These are phyloP conservation scores for Nipponia nippon DNA, from an alignment of 2,113 vertebrate genomes.

Conservation along the genomic window DNA sequence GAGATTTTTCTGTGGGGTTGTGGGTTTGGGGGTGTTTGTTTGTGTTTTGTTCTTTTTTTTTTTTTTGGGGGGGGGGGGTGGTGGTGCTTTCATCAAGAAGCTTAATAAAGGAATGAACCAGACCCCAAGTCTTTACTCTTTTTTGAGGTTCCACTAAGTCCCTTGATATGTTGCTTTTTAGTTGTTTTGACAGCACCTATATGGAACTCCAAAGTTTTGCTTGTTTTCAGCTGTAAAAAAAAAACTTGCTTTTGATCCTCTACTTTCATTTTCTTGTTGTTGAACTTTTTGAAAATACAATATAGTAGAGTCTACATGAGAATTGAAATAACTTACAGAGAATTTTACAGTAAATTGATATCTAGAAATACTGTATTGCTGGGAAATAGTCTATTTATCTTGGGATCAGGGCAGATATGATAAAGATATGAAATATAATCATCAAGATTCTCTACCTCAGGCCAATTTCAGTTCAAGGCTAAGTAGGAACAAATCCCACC, in stretches of 20 bases:
- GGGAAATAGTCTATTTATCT: slow-evolving; percentile 29
- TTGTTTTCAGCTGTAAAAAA: background rate
- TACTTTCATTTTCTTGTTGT: slow-evolving; percentile 21
- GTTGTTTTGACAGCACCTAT: background rate
- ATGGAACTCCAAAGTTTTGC: background rate
- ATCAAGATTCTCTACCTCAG: background rate
- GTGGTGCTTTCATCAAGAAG: background rate
- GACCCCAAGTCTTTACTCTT: background rate
- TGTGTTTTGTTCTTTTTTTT: too few relatives aligned
- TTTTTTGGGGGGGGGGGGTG: too few relatives aligned
- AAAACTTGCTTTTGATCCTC: background rate
- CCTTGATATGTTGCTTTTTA: background rate
- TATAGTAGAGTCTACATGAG: background rate
- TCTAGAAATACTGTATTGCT: background rate
- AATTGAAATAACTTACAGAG: slow-evolving; percentile 44
- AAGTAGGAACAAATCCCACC: background rate
- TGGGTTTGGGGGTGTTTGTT: background rate
- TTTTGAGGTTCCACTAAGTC: background rate
- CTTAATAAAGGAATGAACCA: background rate
- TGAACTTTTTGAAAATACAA: slow-evolving; percentile 41
- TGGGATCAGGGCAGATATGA: slow-evolving; percentile 7
- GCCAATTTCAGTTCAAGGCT: background rate
- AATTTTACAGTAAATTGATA: slow-evolving; percentile 52
- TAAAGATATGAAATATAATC: slow-evolving; percentile 47
- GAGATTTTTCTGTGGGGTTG: background rate